These are phyloP conservation scores for Brachirus orientalis DNA, from an alignment of 2,113 vertebrate genomes.

Conservation along the genomic window DNA sequence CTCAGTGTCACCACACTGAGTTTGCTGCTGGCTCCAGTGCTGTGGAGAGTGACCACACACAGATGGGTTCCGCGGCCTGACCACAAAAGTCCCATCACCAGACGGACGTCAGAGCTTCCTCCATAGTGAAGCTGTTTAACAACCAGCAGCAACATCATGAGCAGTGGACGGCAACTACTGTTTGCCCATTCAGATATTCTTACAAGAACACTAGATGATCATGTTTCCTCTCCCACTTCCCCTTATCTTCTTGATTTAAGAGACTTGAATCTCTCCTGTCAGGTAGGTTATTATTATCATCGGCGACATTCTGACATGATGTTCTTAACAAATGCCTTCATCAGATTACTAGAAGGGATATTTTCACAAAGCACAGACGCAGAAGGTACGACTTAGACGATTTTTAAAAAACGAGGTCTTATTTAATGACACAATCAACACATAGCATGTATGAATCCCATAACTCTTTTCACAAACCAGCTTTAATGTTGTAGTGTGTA, in stretches of 20 bases:
- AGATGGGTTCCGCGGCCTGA: constrained; percentile 85
- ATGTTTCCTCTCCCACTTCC: no score
- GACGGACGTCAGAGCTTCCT: neutral
- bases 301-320: no score
- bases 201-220: neutral
- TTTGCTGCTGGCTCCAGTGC: constrained; percentile 90
- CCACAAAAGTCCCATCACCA: constrained; percentile 85
- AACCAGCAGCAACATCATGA: neutral
- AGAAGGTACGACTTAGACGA: neutral
- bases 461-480: neutral
- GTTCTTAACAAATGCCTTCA: neutral
- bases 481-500: neutral
- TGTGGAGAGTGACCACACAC: constrained; percentile 90
- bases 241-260: neutral
- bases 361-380: neutral
- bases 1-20: constrained; percentile 96
- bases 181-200: neutral
- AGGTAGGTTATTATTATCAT: neutral
- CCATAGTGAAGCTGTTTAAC: neutral
- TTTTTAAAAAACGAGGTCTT: neutral
- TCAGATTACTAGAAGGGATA: constrained; percentile 15
- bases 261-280: neutral
- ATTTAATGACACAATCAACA: neutral
- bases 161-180: neutral
- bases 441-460: neutral